Percentiles rank a stretch among this genome's conserved stretches.
Evolutionary conservation across 2,888 invertebrate genomes (phyloP).

Genomic region (Drosophila leonis): DNA sequence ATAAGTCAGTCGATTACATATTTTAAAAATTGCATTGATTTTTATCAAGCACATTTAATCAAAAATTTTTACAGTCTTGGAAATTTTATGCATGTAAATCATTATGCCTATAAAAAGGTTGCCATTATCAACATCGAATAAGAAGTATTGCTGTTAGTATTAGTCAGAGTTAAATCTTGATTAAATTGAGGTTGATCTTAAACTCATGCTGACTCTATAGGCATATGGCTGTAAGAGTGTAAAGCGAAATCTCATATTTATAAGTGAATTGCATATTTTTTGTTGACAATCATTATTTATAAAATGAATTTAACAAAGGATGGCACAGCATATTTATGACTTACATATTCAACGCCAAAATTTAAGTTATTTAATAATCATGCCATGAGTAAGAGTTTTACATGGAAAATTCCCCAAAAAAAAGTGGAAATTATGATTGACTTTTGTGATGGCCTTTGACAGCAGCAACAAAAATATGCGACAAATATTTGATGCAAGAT

Average conservation of each 20-base stretch:
- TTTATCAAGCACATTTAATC: not conserved
- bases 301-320: slow-evolving; percentile 15
- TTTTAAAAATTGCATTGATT: not conserved
- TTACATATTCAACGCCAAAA: slow-evolving; percentile 9
- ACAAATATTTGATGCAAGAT: not conserved
- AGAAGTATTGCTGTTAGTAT: not conserved
- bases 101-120: no score
- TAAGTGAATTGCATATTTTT: slow-evolving; percentile 15
- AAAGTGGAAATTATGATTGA: slow-evolving; percentile 28
- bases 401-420: not conserved
- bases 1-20: not conserved
- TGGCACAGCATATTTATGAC: not conserved
- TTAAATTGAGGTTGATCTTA: not conserved
- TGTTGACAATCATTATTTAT: not conserved
- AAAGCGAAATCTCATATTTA: not conserved
- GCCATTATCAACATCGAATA: no score
- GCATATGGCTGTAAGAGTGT: not conserved
- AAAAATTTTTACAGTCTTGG: no score
- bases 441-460: slow-evolving; percentile 3
- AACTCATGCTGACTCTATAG: not conserved
- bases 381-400: slow-evolving; percentile 3
- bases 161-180: not conserved
- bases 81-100: no score
- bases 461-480: slow-evolving; percentile 9
- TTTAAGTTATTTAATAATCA: slow-evolving; percentile 37